Evolutionary conservation across 2,888 invertebrate genomes (phyloP).

Genomic region (Cantharis rustica): DNA sequence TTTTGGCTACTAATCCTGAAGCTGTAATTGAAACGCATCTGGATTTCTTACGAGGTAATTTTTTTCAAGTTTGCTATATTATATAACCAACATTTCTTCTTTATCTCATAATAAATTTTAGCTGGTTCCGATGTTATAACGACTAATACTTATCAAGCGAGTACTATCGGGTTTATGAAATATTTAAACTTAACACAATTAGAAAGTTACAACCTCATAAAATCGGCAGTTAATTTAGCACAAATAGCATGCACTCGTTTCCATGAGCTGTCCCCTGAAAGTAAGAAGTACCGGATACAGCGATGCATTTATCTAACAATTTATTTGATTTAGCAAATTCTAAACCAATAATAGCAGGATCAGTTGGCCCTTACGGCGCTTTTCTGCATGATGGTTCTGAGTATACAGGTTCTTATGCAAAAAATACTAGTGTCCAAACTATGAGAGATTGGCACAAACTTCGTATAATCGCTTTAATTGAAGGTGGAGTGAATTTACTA

Average conservation of each 20-base stretch:
- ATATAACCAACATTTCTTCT: background rate
- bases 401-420: slow-evolving; percentile 84
- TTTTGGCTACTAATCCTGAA: slow-evolving; percentile 77
- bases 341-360: slow-evolving; percentile 77
- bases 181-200: slow-evolving; percentile 71
- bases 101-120: slow-evolving; percentile 50
- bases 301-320: background rate
- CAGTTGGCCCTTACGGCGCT: slow-evolving; percentile 93
- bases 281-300: slow-evolving; percentile 25
- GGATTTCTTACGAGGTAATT: slow-evolving; percentile 75
- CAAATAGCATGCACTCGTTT: slow-evolving; percentile 70
- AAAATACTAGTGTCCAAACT: slow-evolving; percentile 63
- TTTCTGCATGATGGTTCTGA: slow-evolving; percentile 90
- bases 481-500: slow-evolving; percentile 81
- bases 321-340: slow-evolving; percentile 31
- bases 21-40: slow-evolving; percentile 81
- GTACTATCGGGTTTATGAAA: slow-evolving; percentile 74
- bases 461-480: slow-evolving; percentile 76
- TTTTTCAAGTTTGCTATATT: background rate
- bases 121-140: slow-evolving; percentile 87
- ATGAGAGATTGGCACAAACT: slow-evolving; percentile 86
- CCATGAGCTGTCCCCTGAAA: slow-evolving; percentile 48
- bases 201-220: slow-evolving; percentile 74
- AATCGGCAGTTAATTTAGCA: slow-evolving; percentile 74
- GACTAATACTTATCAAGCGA: slow-evolving; percentile 91